Conservation (phyloP, 2,888 invertebrate species). For the Diogma glabrata region DNA sequence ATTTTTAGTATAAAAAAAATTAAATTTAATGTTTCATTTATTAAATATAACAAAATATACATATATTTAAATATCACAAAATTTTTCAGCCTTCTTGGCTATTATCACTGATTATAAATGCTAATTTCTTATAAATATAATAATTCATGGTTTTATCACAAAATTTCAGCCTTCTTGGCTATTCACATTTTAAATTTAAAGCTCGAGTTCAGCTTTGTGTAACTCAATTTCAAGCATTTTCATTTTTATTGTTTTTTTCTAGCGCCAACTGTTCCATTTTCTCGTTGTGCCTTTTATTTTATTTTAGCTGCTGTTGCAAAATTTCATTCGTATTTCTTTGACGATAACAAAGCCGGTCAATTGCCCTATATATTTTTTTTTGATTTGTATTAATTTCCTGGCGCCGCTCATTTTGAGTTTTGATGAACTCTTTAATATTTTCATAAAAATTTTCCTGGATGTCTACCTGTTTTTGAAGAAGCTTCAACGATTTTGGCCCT, state of each 20-base stretch:
- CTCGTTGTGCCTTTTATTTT: slow-evolving; percentile 1
- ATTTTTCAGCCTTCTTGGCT: too few species aligned
- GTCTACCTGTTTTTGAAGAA: neutral
- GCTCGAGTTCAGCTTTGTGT: slow-evolving; percentile 4
- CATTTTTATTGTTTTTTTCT: neutral
- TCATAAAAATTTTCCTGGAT: neutral
- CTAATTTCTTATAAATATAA: too few species aligned
- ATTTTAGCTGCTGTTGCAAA: neutral
- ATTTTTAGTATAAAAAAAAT: neutral
- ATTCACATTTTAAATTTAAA: slow-evolving; percentile 2
- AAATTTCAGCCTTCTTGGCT: slow-evolving; percentile 4
- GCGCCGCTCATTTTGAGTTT: neutral
- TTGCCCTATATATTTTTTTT: slow-evolving; percentile 2
- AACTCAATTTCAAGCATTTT: neutral
- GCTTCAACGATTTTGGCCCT: neutral
- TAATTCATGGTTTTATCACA: slow-evolving; percentile 1
- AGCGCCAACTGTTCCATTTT: slow-evolving; percentile 3
- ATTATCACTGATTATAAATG: too few species aligned
- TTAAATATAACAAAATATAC: too few species aligned
- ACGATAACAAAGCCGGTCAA: neutral
- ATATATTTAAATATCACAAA: too few species aligned
- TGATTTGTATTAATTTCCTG: neutral
- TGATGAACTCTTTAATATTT: neutral
- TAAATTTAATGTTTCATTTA: neutral
- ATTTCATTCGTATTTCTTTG: neutral